These are phyloP conservation scores for Orthosia gothica DNA, from an alignment of 2,888 invertebrate species.

Conservation along the genomic window DNA sequence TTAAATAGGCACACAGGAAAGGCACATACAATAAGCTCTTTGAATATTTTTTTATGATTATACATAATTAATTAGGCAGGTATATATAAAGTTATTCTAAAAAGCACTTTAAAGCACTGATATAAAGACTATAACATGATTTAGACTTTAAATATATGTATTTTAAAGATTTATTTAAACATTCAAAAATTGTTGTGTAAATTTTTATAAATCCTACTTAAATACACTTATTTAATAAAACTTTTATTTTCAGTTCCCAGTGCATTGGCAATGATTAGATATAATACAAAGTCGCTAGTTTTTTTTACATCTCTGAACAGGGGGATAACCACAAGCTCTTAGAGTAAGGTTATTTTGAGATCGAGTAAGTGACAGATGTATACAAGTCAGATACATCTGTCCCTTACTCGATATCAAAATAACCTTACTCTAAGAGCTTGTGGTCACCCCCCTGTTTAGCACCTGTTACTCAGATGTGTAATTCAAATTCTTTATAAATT, in stretches of 20 bases:
- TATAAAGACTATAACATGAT: background rate
- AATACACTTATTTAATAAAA: too few species aligned
- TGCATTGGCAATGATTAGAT: background rate
- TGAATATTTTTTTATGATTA: conserved; percentile 1
- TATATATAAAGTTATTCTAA: conserved; percentile 17
- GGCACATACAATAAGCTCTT: conserved; percentile 38
- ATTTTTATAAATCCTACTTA: background rate
- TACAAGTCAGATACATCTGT: too few species aligned
- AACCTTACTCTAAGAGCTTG: too few species aligned
- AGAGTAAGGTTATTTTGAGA: too few species aligned
- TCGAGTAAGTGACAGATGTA: too few species aligned
- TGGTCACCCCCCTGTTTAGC: too few species aligned
- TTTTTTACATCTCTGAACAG: too few species aligned
- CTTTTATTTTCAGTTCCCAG: background rate
- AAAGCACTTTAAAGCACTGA: conserved; percentile 31
- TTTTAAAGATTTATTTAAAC: background rate
- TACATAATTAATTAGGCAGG: conserved; percentile 12
- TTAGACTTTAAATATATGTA: background rate
- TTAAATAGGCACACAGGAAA: conserved; percentile 51
- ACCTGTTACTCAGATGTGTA: too few species aligned
- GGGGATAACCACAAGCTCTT: too few species aligned
- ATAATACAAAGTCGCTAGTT: background rate
- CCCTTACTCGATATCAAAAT: too few species aligned
- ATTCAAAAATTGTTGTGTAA: background rate
- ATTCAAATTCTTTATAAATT: too few species aligned